A percentile compares a stretch with the other conserved stretches of the same genome.
Evolutionary conservation across 2,797 vertebrate genomes (phyloP).

Genomic region (Melanotaenia pygmaea): DNA sequence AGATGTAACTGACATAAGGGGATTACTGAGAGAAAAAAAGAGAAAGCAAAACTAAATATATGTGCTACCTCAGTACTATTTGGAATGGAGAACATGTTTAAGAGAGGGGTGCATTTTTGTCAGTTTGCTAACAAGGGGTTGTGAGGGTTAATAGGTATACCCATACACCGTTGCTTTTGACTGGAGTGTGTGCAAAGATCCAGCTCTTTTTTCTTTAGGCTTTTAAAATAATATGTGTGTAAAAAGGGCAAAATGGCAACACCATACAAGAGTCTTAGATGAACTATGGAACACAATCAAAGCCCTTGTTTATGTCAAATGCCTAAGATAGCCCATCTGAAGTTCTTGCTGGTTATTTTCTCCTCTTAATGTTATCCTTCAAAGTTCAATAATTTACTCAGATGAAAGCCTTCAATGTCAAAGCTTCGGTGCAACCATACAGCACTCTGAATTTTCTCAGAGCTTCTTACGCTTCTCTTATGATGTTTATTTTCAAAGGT

Average conservation of each 20-base stretch:
- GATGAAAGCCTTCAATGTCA: slow-evolving; percentile 34
- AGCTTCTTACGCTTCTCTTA: slow-evolving; percentile 14
- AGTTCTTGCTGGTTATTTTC: slow-evolving; percentile 22
- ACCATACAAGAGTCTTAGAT: slow-evolving; percentile 3
- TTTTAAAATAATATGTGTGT: not conserved
- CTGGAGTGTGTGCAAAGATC: too few species aligned
- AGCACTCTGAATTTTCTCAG: slow-evolving; percentile 29
- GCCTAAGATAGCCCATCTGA: not conserved
- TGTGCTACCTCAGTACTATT: not conserved
- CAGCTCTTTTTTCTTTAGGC: not conserved
- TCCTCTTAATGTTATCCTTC: slow-evolving; percentile 37
- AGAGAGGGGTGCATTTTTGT: not conserved
- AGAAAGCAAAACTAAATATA: not conserved
- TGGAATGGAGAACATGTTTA: not conserved
- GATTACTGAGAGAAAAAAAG: not conserved
- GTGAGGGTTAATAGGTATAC: too few species aligned
- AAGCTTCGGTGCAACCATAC: slow-evolving; percentile 23
- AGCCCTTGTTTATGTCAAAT: slow-evolving; percentile 10
- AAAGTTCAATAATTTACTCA: slow-evolving; percentile 35
- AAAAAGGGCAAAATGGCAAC: not conserved
- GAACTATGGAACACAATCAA: slow-evolving; percentile 15
- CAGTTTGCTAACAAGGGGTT: not conserved
- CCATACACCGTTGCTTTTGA: too few species aligned
- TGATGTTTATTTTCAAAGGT: slow-evolving; percentile 31
- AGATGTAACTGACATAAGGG: too few species aligned